phyloP scores from a whole-genome alignment of 2,113 vertebrate species.

The Ochotona curzoniae region DNA sequence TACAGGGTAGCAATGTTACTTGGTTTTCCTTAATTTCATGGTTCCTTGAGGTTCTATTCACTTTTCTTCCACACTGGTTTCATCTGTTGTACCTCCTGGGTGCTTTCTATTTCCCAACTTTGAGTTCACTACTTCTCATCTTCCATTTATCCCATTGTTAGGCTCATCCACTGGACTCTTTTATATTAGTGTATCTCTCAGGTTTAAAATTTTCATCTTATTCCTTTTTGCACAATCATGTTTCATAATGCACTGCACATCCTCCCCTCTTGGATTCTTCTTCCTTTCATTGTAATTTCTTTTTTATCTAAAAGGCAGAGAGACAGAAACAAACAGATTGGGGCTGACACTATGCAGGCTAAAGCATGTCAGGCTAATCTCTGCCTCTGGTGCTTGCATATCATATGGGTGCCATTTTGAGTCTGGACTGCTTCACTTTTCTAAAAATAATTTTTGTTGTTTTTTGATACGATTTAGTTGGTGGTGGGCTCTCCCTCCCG shows the following conservation, averaged over 20 bases:
- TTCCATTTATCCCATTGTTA: background rate
- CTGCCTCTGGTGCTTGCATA: too few relatives aligned
- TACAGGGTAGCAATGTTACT: background rate
- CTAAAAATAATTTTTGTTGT: too few relatives aligned
- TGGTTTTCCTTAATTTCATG: background rate
- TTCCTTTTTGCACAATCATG: background rate
- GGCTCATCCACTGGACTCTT: background rate
- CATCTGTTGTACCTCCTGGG: background rate
- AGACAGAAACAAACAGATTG: too few relatives aligned
- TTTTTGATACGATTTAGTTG: too few relatives aligned
- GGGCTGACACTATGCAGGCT: too few relatives aligned
- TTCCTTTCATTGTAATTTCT: background rate
- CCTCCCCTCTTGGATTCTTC: background rate
- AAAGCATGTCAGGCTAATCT: too few relatives aligned
- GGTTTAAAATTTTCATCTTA: background rate
- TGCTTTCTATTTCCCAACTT: background rate
- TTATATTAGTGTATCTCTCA: background rate
- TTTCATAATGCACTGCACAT: background rate
- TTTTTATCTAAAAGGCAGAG: too few relatives aligned
- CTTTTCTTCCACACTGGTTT: background rate
- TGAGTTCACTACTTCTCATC: background rate
- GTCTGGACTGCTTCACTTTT: too few relatives aligned
- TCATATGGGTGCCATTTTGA: too few relatives aligned
- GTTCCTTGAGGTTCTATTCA: background rate
- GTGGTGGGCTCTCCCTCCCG: too few relatives aligned